Evolutionary conservation across 2,797 vertebrate genomes (phyloP).

Genomic region (Sebastolobus altivelis): DNA sequence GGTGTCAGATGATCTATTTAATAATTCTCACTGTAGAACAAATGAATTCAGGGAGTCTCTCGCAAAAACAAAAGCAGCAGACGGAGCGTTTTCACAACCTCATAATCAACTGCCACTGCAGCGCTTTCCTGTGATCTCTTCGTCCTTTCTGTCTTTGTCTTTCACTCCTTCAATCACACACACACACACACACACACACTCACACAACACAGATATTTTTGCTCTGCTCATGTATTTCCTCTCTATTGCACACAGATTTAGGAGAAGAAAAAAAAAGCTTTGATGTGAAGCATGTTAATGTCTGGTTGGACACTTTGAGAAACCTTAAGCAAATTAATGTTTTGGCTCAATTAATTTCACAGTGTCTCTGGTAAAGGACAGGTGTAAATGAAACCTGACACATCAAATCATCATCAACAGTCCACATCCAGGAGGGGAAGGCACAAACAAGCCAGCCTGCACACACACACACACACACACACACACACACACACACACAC

Average conservation of each 20-base stretch:
- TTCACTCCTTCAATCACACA: constrained; percentile 6
- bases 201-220: constrained; percentile 17
- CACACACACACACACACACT: background rate
- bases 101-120: constrained; percentile 36
- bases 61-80: constrained; percentile 12
- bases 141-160: constrained; percentile 24
- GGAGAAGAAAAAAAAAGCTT: constrained; percentile 18
- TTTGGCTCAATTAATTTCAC: constrained; percentile 73
- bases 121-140: constrained; percentile 17
- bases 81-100: constrained; percentile 38
- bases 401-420: constrained; percentile 67
- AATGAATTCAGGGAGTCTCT: constrained; percentile 36
- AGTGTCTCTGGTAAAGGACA: constrained; percentile 67
- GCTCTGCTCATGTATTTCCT: constrained; percentile 19
- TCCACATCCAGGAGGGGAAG: constrained; percentile 28
- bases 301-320: constrained; percentile 56
- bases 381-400: constrained; percentile 78
- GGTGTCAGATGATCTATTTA: constrained; percentile 58
- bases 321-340: constrained; percentile 63
- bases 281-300: constrained; percentile 56
- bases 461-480: background rate
- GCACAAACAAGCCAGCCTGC: constrained; percentile 4
- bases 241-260: constrained; percentile 17
- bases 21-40: constrained; percentile 52
- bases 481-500: no score